phyloP scores from a whole-genome alignment of 2,888 invertebrate species.

The Chymomyza fuscimana region DNA sequence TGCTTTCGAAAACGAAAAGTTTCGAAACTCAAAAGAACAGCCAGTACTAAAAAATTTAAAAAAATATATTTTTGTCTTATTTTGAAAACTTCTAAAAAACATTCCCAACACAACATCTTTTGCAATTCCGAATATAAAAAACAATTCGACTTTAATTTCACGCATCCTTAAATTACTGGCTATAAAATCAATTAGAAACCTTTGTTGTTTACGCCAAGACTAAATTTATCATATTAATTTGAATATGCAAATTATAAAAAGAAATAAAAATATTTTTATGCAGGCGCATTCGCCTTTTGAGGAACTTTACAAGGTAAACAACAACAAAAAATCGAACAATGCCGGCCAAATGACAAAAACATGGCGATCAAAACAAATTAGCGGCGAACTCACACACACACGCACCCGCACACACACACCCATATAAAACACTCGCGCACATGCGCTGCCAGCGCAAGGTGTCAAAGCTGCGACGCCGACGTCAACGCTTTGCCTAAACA shows the following conservation, averaged over 20 bases:
- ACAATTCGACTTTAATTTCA: not conserved
- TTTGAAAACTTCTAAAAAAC: no score
- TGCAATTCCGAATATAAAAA: not conserved
- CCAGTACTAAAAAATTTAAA: no score
- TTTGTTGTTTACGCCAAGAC: not conserved
- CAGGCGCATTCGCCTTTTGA: not conserved
- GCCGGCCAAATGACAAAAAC: constrained; percentile 38
- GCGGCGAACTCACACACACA: constrained; percentile 18
- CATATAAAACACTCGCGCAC: constrained; percentile 19
- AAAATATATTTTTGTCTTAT: no score
- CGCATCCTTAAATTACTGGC: not conserved
- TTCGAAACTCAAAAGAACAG: no score
- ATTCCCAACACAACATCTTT: not conserved
- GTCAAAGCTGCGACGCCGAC: not conserved
- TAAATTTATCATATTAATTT: not conserved
- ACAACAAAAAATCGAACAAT: not conserved
- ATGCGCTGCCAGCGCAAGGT: constrained; percentile 14
- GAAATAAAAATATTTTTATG: not conserved
- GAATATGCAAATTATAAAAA: not conserved
- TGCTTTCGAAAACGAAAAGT: no score
- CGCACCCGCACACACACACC: constrained; percentile 7
- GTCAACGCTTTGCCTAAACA: not conserved
- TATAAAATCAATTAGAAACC: not conserved
- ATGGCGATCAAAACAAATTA: constrained; percentile 60
- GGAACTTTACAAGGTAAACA: not conserved